Base-by-base conservation (phyloP, 2,797 vertebrate genomes). In the Hyperoplus immaculatus region DNA sequence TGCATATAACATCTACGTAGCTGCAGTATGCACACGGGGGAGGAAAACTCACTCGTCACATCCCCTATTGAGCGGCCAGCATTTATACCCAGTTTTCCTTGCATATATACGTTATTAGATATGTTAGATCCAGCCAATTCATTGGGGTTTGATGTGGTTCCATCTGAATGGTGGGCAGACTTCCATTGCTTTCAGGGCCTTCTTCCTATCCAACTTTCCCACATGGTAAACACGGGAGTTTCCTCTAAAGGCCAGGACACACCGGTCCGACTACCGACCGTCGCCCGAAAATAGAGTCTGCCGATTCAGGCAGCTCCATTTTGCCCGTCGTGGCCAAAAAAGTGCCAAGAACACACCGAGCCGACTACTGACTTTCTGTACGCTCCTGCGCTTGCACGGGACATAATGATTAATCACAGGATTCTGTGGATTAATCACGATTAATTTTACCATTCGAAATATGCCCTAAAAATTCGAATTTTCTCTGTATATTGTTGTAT, bases 151-250 rank as follows among this genome's bases (percentile, higher is more conserved):
- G 57, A 75, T 55, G 75, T 71, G 64, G 59, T 73, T 70, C 55
- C 54, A 72, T 58, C 45, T 81, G 64, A 82, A 78, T 68, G 64
- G 70, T 61, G 51, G 80, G 83, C 78, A 85, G 66, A 85, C 70
- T 4, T 83, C 77, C 85, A 86, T 77, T 73, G 67, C 70, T 80
- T 82, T 78, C 77, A 85, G 65, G 59, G 77, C 65, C 59, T 71
- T 85, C 74, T 80, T 64, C 72, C 49, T 53, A 62, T 65, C 86
- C 77, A 82, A 72, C 71, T 80, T 57, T 67, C 66, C 80, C 77
- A 73, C 63, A 84, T 68, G 45, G 80, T 77, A 88, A 91, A 93
- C 82, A 90, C 56, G 53, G 79, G 46, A 75, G 64, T 81, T 88
- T 88, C 69, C 78, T 81, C 84, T 74, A 29, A 29, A 29, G 29